Conservation (phyloP, 2,888 invertebrate species). For the Didymodactylos carnosus region DNA sequence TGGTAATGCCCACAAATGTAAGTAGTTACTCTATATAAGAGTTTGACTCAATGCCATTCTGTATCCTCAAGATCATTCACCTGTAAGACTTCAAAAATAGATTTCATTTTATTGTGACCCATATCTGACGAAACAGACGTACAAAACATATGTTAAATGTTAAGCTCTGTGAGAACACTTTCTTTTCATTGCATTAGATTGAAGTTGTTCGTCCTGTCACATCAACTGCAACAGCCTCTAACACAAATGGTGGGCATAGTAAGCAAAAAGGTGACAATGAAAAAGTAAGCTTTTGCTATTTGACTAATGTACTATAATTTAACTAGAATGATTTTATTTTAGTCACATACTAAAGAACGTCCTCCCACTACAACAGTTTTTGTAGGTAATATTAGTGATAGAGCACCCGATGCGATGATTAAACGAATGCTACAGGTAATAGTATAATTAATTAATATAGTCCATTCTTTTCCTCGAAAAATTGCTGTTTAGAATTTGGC, state of each 20-base stretch:
- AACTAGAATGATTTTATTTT: neutral
- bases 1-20: neutral
- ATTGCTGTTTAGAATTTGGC: too few relatives aligned
- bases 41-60: too few relatives aligned
- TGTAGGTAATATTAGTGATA: conserved; percentile 83
- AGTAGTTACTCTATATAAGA: neutral
- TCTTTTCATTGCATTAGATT: too few relatives aligned
- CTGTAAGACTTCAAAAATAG: too few relatives aligned
- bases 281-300: neutral
- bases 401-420: conserved; percentile 82
- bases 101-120: too few relatives aligned
- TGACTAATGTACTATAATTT: neutral
- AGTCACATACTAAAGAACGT: neutral
- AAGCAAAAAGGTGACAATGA: neutral
- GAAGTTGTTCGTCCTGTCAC: too few relatives aligned
- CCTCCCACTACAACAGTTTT: conserved; percentile 60
- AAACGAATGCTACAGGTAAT: conserved; percentile 54
- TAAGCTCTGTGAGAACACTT: too few relatives aligned
- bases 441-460: too few relatives aligned
- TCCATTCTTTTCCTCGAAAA: too few relatives aligned
- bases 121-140: too few relatives aligned
- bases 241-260: neutral
- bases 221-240: neutral
- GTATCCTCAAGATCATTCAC: too few relatives aligned
- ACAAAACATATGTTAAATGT: too few relatives aligned